Percentiles rank a stretch among this genome's conserved stretches.
Evolutionary conservation across 2,888 invertebrate genomes (phyloP).

Genomic region (Opisthograptis luteolata): DNA sequence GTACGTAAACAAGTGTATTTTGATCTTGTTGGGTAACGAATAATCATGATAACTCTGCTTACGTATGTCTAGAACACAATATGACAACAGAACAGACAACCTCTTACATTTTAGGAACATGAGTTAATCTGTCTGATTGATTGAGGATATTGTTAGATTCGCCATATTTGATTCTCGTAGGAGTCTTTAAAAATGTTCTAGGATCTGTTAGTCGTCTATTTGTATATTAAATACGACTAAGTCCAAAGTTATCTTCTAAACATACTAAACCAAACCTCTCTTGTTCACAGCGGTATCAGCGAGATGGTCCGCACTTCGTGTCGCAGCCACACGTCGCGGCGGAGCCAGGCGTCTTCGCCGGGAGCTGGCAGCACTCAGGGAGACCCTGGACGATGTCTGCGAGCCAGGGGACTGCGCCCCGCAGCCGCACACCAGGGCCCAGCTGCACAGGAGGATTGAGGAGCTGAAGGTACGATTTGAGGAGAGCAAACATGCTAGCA

Average conservation of each 20-base stretch:
- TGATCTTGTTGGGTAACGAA: slow-evolving; percentile 29
- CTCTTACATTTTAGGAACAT: too few relatives aligned
- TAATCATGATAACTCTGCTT: slow-evolving; percentile 1
- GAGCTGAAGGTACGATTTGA: slow-evolving; percentile 65
- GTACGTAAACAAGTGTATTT: slow-evolving; percentile 52
- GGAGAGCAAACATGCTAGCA: too few relatives aligned
- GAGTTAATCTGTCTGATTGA: too few relatives aligned
- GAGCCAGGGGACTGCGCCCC: slow-evolving; percentile 84
- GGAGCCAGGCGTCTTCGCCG: slow-evolving; percentile 83
- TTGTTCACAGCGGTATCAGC: slow-evolving; percentile 70
- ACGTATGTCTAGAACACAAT: too few relatives aligned
- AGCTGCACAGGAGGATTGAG: slow-evolving; percentile 74
- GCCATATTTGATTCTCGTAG: too few relatives aligned
- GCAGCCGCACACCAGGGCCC: slow-evolving; percentile 80
- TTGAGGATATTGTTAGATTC: too few relatives aligned
- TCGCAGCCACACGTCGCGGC: slow-evolving; percentile 74
- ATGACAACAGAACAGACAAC: too few relatives aligned
- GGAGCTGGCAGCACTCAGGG: slow-evolving; percentile 85
- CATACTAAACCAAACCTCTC: not conserved
- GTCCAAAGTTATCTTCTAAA: not conserved
- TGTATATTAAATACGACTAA: not conserved
- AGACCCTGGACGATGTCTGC: slow-evolving; percentile 85
- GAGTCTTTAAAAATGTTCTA: too few relatives aligned
- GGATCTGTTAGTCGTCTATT: too few relatives aligned
- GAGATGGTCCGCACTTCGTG: slow-evolving; percentile 78